Conservation (phyloP, 2,797 vertebrate genomes). For the Enteromius thamalakanensis region DNA sequence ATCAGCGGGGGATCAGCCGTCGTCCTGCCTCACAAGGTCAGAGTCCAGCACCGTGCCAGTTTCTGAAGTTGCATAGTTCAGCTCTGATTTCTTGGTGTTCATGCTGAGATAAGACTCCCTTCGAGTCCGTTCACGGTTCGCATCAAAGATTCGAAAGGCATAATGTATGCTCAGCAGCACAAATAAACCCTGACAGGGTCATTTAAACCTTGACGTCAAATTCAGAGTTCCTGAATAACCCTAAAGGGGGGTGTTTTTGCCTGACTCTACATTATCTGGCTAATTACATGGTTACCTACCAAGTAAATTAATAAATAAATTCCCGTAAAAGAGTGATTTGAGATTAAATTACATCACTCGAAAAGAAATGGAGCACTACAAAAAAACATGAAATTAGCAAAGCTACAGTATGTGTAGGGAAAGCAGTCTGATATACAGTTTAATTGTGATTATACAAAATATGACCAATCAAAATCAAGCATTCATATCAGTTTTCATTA, state of each 20-base stretch:
- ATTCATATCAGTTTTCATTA: neutral
- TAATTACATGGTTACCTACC: neutral
- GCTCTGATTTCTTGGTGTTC: conserved; percentile 12
- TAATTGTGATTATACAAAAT: neutral
- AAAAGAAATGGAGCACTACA: neutral
- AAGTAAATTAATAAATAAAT: conserved; percentile 2
- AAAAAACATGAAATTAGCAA: neutral
- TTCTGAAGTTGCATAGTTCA: conserved; percentile 3
- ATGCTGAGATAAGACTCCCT: conserved; percentile 11
- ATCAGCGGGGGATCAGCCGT: conserved; percentile 94
- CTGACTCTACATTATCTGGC: neutral
- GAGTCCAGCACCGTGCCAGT: conserved; percentile 48
- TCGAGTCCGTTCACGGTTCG: neutral
- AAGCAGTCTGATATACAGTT: neutral
- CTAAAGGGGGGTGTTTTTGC: conserved; percentile 12
- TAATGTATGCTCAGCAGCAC: conserved; percentile 2
- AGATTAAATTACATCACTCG: neutral
- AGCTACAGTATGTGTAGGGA: neutral
- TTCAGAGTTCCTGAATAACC: neutral
- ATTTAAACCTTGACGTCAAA: neutral
- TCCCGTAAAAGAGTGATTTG: neutral
- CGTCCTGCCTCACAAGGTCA: conserved; percentile 94
- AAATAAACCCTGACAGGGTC: conserved; percentile 4
- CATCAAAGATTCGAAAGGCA: neutral
- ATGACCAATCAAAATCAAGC: neutral